A percentile compares a stretch with the other conserved stretches of the same genome.
phyloP scores from a whole-genome alignment of 1,140 invertebrate species.

The Colletes latitarsis region DNA sequence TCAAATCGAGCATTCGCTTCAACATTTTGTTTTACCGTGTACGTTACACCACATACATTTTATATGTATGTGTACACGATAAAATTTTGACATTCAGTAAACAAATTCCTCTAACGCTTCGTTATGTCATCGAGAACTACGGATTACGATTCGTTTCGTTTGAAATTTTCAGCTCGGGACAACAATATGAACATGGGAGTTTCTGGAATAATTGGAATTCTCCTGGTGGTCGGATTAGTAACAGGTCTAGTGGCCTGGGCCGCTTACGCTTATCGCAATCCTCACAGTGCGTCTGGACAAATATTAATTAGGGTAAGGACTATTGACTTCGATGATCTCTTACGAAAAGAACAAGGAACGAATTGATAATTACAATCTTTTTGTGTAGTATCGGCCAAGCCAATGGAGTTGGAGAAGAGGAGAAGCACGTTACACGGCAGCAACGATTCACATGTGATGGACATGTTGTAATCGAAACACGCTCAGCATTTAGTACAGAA shows the following conservation, averaged over 20 bases:
- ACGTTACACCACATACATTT: too few species aligned
- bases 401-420: slow-evolving; percentile 95
- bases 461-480: slow-evolving; percentile 30
- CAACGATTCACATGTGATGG: slow-evolving; percentile 94
- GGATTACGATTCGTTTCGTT: neutral
- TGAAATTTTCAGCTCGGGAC: slow-evolving; percentile 61
- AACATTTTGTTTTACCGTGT: too few species aligned
- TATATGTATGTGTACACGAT: too few species aligned
- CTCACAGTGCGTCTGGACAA: slow-evolving; percentile 96
- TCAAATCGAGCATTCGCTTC: too few species aligned
- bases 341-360: neutral
- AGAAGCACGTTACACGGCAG: slow-evolving; percentile 94
- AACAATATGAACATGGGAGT: slow-evolving; percentile 77
- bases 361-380: neutral
- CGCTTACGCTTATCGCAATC: slow-evolving; percentile 97
- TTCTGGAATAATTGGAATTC: slow-evolving; percentile 85
- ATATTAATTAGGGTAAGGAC: slow-evolving; percentile 94
- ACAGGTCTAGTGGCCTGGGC: slow-evolving; percentile 87
- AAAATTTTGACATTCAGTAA: neutral
- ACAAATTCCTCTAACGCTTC: neutral
- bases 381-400: slow-evolving; percentile 93
- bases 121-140: too few species aligned
- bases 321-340: neutral
- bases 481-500: slow-evolving; percentile 70
- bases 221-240: slow-evolving; percentile 84